phyloP scores from a whole-genome alignment of 2,888 invertebrate genomes.

The Perdita meconis region DNA sequence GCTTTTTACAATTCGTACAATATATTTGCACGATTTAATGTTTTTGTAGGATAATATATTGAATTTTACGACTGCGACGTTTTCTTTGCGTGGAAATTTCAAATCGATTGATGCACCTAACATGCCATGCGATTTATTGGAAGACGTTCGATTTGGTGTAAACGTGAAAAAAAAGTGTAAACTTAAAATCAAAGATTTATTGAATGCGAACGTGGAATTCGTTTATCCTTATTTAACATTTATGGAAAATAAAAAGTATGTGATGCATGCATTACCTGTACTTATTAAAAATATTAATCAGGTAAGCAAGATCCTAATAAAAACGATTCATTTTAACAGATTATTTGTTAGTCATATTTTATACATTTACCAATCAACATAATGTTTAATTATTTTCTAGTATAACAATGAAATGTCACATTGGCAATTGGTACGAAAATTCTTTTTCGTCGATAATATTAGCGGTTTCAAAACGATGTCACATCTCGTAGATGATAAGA shows the following conservation, averaged over 20 bases:
- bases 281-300: constrained; percentile 85
- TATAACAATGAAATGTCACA: constrained; percentile 80
- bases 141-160: constrained; percentile 83
- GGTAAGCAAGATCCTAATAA: constrained; percentile 76
- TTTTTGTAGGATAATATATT: constrained; percentile 80
- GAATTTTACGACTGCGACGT: constrained; percentile 83
- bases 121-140: constrained; percentile 78
- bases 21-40: too few species aligned
- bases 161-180: constrained; percentile 80
- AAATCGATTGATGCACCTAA: constrained; percentile 79
- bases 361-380: constrained; percentile 1
- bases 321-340: too few species aligned
- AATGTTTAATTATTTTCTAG: constrained; percentile 30
- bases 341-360: too few species aligned
- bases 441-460: constrained; percentile 88
- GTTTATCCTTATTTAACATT: constrained; percentile 86
- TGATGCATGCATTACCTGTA: constrained; percentile 86
- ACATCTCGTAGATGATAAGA: constrained; percentile 66
- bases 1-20: neutral
- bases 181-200: constrained; percentile 81
- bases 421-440: constrained; percentile 89
- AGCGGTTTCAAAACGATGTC: constrained; percentile 81
- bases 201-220: constrained; percentile 84
- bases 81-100: constrained; percentile 83
- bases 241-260: constrained; percentile 80